Conservation (phyloP, 2,113 vertebrate genomes). For the Otolemur garnettii region DNA sequence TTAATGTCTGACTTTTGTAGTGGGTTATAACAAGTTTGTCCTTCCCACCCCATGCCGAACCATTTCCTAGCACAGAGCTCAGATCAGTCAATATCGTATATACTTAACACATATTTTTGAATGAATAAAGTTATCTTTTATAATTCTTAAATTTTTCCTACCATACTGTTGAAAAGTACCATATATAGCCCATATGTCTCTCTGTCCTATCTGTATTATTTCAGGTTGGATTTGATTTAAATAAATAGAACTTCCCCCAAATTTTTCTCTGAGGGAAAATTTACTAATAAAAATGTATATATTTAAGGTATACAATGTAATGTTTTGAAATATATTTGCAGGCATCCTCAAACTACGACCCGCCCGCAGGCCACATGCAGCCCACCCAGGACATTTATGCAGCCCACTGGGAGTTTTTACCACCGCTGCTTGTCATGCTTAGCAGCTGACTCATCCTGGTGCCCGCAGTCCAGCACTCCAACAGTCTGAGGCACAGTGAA, state of each 20-base stretch:
- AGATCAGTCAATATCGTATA: background rate
- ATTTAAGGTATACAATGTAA: background rate
- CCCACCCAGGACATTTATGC: no score
- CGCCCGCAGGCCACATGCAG: no score
- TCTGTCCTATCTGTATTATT: background rate
- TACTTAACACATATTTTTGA: background rate
- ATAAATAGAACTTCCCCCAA: background rate
- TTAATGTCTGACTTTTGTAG: background rate
- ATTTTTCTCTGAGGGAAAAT: background rate
- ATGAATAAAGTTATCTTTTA: background rate
- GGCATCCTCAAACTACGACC: no score
- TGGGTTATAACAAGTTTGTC: background rate
- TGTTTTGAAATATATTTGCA: background rate
- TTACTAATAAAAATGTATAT: background rate
- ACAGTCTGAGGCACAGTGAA: no score
- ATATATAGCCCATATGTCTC: background rate
- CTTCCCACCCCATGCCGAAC: rapidly evolving
- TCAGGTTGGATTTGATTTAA: background rate
- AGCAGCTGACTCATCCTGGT: no score
- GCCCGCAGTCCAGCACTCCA: no score
- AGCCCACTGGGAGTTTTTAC: no score
- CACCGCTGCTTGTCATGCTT: no score
- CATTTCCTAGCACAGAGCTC: background rate
- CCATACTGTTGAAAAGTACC: background rate
- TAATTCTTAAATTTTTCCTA: background rate